Evolutionary conservation across 1,140 invertebrate species (phyloP), one percentile per base, ranked within the genome.

Genomic region (Probaryconus sp.): DNA sequence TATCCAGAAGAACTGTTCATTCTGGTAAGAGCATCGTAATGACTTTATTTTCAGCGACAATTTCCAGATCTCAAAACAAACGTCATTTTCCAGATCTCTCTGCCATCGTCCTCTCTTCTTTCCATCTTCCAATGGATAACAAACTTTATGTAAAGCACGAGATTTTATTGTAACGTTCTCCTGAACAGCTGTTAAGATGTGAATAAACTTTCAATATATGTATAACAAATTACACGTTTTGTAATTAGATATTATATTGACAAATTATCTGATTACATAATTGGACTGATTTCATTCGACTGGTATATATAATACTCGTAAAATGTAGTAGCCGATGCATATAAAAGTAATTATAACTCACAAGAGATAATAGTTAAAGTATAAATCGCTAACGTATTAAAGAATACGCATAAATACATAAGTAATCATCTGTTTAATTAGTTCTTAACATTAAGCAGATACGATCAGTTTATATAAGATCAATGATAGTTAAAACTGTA

Each of bases 361-460:
- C 35, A 28, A n/a, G 28, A 17, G 37, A 64, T 69, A 69, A 75
- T 69, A 61, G 40, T 63, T 43, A 51, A 68, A 63, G 63, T 61
- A 55, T 58, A 67, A 74, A 74, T 75, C 58, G 42, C 14, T 31
- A 63, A 40, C 51, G 30, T 61, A 69, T 69, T 47, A 58, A 69
- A 64, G 71, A 69, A 69, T 69, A 69, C 51, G 71, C 64, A 75
- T 68, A 69, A 75, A 75, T 69, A 31, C 63, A 69, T 75, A 68
- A 67, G 64, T 68, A 75, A 75, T 65, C 38, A 26, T 5, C 10
- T n/a, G 37, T 50, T 75, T 64, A 69, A 75, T 75, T 51, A 64
- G 56, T 64, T 58, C 63, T 48, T 40, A 64, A 64, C 63, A 67
- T 38, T 63, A 37, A 56, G 26, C 20, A 3, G 55, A 64, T 67